Evolutionary conservation across 2,113 vertebrate genomes (phyloP).

Genomic region (Ailuropoda melanoleuca): DNA sequence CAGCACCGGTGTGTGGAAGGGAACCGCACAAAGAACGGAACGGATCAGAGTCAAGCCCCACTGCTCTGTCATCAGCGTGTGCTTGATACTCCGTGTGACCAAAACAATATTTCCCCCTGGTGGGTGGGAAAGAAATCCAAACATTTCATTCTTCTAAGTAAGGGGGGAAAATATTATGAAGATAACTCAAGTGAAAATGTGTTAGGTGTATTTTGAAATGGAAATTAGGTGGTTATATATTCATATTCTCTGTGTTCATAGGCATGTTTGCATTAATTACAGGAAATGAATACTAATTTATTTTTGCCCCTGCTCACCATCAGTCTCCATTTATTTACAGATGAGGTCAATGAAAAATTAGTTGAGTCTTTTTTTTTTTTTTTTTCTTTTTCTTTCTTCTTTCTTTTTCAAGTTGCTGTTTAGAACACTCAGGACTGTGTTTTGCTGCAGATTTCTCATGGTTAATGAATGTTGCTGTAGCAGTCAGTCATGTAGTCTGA

Average conservation of each 20-base stretch:
- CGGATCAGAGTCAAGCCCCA: background rate
- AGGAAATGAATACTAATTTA: conserved; percentile 90
- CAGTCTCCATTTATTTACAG: conserved; percentile 88
- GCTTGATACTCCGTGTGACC: background rate
- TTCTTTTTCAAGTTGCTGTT: conserved; percentile 82
- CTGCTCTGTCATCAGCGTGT: background rate
- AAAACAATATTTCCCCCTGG: conserved; percentile 56
- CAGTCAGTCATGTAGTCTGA: conserved; percentile 89
- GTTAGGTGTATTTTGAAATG: conserved; percentile 85
- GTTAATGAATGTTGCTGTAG: conserved; percentile 90
- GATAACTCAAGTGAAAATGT: conserved; percentile 84
- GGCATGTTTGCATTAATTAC: conserved; percentile 88
- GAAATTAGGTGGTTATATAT: conserved; percentile 87
- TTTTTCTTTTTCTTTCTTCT: conserved; percentile 62
- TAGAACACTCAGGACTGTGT: conserved; percentile 92
- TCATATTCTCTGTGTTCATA: conserved; percentile 86
- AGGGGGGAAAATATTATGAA: conserved; percentile 69
- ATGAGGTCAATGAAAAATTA: conserved; percentile 90
- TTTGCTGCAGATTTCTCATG: conserved; percentile 91
- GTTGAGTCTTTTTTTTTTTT: conserved; percentile 82
- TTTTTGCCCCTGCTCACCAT: conserved; percentile 84
- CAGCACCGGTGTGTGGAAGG: background rate
- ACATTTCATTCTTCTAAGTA: conserved; percentile 79
- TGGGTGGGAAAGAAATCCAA: conserved; percentile 20
- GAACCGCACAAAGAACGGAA: background rate